Conservation (phyloP, 2,888 invertebrate species). For the Clanis bilineata region DNA sequence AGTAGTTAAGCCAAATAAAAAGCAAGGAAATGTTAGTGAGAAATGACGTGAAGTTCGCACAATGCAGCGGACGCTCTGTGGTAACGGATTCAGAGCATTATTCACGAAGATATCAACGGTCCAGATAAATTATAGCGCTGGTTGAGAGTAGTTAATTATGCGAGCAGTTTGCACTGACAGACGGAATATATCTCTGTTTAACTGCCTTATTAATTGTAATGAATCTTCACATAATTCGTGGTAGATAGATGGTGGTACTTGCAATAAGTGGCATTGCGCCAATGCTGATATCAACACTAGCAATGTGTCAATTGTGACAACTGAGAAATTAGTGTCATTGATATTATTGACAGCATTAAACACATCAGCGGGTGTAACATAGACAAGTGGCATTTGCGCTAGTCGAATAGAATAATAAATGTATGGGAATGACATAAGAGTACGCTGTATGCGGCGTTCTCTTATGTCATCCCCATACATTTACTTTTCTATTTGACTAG, state of each 20-base stretch:
- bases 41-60: slow-evolving; percentile 40
- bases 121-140: slow-evolving; percentile 24
- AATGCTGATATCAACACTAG: background rate
- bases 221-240: slow-evolving; percentile 23
- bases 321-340: background rate
- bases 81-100: slow-evolving; percentile 21
- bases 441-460: no score
- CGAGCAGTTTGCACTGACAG: slow-evolving; percentile 15
- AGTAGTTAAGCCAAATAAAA: no score
- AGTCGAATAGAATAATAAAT: no score
- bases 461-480: no score
- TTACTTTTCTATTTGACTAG: no score
- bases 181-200: slow-evolving; percentile 20
- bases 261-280: background rate
- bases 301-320: background rate
- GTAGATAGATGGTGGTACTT: slow-evolving; percentile 20
- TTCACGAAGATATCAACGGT: slow-evolving; percentile 26
- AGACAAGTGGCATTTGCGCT: no score
- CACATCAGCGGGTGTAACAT: no score
- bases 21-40: slow-evolving; percentile 29
- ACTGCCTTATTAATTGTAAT: slow-evolving; percentile 20
- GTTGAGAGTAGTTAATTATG: slow-evolving; percentile 25
- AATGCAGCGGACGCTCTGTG: slow-evolving; percentile 33
- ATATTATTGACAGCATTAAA: no score
- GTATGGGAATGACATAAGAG: no score